Evolutionary conservation across 2,113 vertebrate genomes (phyloP), one percentile per base, ranked within the genome.

Genomic region (Acrocephalus arundinaceus): DNA sequence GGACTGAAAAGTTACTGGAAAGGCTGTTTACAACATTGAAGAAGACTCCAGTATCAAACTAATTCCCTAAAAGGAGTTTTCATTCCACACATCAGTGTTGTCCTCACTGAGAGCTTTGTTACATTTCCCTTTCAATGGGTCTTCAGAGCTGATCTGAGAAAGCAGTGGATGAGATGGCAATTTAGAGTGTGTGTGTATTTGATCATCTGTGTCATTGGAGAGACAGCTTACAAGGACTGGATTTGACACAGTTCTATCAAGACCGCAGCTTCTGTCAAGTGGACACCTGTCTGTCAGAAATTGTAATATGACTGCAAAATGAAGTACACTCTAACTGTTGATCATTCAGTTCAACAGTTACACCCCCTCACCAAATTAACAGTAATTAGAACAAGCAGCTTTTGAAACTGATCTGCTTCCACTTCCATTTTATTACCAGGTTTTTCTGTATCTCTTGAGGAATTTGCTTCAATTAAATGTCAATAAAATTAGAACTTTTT

Each of bases 151-250:
- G 59, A 49, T 37, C 51, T 55, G 30, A 87, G 43, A 16, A 77
- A 55, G 6, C 5, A 33, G 48, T 15, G 55, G 52, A 78, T 28
- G 52, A 85, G 33, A 77, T 6, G 10, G 48, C 23, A 72, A 66
- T 37, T 87, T 25, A 63, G 55, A 75, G 16, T 12, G 25, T 37
- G 37, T 0, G 0, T 49, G 4, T 31, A 55, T 48, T 58, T 39
- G 31, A 63, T 78, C 65, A 71, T 11, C 43, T 25, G 33, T 63
- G 30, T 85, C n/a, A 72, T 37, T 20, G 48, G 23, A 94, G 48
- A 82, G 27, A 55, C 13, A 75, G 48, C 11, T 51, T 82, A 79
- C 52, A 68, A 61, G 52, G 63, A 63, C 0, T 75, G 25, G 14
- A 79, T 79, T 63, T 72, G 54, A 72, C n/a, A 59, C 2, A 51